Conservation (phyloP, 1,140 invertebrate genomes). For the Leptinotarsa defecta region DNA sequence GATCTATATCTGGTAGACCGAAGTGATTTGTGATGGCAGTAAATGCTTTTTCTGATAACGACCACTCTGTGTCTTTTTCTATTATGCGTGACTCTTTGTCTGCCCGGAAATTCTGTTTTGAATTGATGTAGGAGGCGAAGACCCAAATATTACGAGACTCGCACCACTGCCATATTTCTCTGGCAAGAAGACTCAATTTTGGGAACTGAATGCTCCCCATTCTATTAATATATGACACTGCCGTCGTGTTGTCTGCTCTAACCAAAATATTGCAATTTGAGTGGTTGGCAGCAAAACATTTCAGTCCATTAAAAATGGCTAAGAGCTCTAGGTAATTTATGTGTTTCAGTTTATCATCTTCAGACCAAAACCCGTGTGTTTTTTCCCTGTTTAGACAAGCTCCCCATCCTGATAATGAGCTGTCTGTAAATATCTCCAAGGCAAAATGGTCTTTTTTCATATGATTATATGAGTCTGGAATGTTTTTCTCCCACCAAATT, state of each 20-base stretch:
- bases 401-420: conserved; percentile 52
- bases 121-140: conserved; percentile 53
- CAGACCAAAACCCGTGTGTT: conserved; percentile 47
- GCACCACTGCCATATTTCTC: conserved; percentile 53
- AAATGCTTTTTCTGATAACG: conserved; percentile 11
- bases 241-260: conserved; percentile 54
- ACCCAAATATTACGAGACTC: conserved; percentile 49
- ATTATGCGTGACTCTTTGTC: conserved; percentile 40
- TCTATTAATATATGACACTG: conserved; percentile 54
- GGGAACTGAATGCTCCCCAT: conserved; percentile 48
- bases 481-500: conserved; percentile 48
- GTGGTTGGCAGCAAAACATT: conserved; percentile 48
- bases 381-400: conserved; percentile 39
- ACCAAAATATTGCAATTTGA: conserved; percentile 48
- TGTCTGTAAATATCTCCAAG: conserved; percentile 54
- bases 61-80: conserved; percentile 22
- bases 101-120: conserved; percentile 47
- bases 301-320: conserved; percentile 49
- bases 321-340: conserved; percentile 55
- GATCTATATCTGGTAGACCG: conserved; percentile 22
- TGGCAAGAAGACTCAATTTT: conserved; percentile 44
- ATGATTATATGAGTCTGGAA: conserved; percentile 28
- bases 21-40: conserved; percentile 3
- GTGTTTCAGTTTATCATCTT: conserved; percentile 32
- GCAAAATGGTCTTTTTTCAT: conserved; percentile 32